phyloP scores from a whole-genome alignment of 2,888 invertebrate genomes.

The Thymelicus acteon region DNA sequence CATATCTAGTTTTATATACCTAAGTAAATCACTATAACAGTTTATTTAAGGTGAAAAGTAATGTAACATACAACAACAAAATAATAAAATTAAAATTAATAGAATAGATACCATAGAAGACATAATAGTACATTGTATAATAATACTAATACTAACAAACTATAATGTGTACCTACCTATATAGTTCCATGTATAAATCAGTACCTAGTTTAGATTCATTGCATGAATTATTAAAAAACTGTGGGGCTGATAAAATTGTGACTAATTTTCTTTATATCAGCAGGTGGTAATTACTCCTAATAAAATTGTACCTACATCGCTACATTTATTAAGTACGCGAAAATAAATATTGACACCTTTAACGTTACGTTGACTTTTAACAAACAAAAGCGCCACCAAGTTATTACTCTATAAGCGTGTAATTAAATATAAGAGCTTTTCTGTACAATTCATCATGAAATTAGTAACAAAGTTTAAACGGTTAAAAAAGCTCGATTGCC shows the following conservation, averaged over 20 bases:
- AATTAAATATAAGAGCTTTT: conserved; percentile 32
- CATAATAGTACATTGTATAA: too few relatives aligned
- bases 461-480: conserved; percentile 21
- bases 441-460: conserved; percentile 25
- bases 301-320: neutral
- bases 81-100: too few relatives aligned
- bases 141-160: too few relatives aligned
- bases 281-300: neutral
- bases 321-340: neutral
- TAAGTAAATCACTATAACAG: neutral
- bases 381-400: conserved; percentile 5
- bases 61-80: too few relatives aligned
- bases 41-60: too few relatives aligned
- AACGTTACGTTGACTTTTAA: conserved; percentile 12
- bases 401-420: conserved; percentile 16
- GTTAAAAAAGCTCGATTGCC: conserved; percentile 22
- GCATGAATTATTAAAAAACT: too few relatives aligned
- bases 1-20: neutral
- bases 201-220: too few relatives aligned
- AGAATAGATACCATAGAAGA: too few relatives aligned
- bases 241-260: too few relatives aligned
- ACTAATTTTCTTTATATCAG: neutral
- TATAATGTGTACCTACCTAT: too few relatives aligned
- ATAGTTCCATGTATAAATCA: too few relatives aligned
- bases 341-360: conserved; percentile 19